Percentiles rank a stretch among this genome's conserved stretches.
Conservation (phyloP, 2,797 vertebrate genomes). For the Distichodus sexfasciatus region DNA sequence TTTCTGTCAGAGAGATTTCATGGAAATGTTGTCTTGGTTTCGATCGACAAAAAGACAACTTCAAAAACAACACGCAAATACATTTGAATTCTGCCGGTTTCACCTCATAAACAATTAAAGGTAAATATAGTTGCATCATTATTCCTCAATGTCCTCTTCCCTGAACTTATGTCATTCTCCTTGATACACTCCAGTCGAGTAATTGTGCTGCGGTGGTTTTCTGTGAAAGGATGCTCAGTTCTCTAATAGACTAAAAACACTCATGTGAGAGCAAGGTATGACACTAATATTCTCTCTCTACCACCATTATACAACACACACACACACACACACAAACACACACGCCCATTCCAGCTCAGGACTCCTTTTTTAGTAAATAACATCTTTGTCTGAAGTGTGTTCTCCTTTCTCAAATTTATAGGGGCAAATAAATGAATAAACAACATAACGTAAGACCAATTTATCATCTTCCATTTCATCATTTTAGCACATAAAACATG, state of each 20-base stretch:
- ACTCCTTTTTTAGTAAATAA: neutral
- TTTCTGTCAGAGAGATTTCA: no score
- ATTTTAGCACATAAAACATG: no score
- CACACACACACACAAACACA: neutral
- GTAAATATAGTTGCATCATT: neutral
- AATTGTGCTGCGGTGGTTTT: neutral
- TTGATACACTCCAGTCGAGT: neutral
- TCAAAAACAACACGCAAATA: no score
- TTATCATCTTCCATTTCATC: no score
- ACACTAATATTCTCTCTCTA: neutral
- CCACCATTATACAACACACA: no score
- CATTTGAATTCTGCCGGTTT: no score
- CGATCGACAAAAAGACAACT: no score
- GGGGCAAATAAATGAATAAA: no score
- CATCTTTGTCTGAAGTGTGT: no score
- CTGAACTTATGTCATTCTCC: neutral
- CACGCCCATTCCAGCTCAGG: neutral
- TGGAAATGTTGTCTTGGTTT: no score
- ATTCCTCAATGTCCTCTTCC: neutral
- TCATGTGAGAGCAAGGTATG: neutral
- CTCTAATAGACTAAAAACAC: conserved; percentile 28
- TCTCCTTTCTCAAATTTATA: no score
- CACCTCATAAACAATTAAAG: neutral
- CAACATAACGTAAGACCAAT: no score
- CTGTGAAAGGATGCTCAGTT: conserved; percentile 43